Conservation (phyloP, 2,797 vertebrate genomes). For the Brotula barbata region DNA sequence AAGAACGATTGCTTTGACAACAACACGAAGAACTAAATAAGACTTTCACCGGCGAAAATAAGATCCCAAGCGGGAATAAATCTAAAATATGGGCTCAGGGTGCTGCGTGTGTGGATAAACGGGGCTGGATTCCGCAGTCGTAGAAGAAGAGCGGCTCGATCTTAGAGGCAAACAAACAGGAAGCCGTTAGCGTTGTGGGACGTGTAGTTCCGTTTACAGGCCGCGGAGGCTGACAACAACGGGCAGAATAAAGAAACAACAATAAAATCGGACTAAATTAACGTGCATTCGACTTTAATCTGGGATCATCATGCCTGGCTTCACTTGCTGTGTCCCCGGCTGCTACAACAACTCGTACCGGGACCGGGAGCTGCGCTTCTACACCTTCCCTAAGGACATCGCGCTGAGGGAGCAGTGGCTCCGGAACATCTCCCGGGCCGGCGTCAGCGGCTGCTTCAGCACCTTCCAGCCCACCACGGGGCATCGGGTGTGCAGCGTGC, state of each 20-base stretch:
- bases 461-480: conserved; percentile 97
- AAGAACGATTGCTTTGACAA: conserved; percentile 39
- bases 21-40: conserved; percentile 51
- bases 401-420: conserved; percentile 92
- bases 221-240: conserved; percentile 74
- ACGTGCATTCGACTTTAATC: conserved; percentile 4
- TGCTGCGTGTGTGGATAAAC: neutral
- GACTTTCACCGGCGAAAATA: conserved; percentile 20
- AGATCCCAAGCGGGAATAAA: conserved; percentile 5
- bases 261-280: conserved; percentile 66
- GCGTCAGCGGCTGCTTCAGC: conserved; percentile 96
- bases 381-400: conserved; percentile 95
- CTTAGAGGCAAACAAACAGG: conserved; percentile 77
- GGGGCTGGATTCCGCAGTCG: conserved; percentile 7
- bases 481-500: conserved; percentile 95
- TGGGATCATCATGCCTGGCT: conserved; percentile 87
- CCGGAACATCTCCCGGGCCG: conserved; percentile 96
- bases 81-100: rapidly evolving
- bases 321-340: conserved; percentile 98
- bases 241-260: conserved; percentile 78
- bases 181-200: conserved; percentile 85
- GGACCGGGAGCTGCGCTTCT: conserved; percentile 93
- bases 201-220: conserved; percentile 85
- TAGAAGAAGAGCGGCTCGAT: conserved; percentile 21
- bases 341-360: conserved; percentile 98